Conservation (phyloP, 2,797 vertebrate genomes). For the Ispidina picta region DNA sequence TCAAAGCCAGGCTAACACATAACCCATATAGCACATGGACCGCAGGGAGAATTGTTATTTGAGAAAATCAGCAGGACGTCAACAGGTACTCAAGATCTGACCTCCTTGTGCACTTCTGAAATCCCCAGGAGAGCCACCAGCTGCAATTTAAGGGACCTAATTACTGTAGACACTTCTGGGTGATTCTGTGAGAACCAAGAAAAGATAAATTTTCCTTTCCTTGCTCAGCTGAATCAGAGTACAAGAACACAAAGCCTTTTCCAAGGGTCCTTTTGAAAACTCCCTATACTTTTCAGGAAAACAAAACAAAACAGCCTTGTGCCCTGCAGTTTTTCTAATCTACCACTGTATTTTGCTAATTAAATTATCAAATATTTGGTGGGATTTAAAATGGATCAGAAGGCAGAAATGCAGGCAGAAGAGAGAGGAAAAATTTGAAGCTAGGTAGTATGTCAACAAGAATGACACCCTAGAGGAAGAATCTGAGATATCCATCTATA, state of each 20-base stretch:
- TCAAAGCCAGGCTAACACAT: not conserved
- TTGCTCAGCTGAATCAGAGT: not conserved
- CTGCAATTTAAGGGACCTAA: constrained; percentile 5
- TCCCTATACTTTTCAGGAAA: not conserved
- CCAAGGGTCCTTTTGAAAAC: not conserved
- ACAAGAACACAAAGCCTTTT: not conserved
- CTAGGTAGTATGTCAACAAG: not conserved
- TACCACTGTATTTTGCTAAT: not conserved
- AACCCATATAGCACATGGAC: not conserved
- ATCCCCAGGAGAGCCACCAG: not conserved
- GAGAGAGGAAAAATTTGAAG: not conserved
- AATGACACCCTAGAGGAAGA: constrained; percentile 49
- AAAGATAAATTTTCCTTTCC: not conserved
- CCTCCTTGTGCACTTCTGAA: not conserved
- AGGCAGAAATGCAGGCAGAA: not conserved
- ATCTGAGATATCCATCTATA: constrained; percentile 59
- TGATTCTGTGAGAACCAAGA: constrained; percentile 9
- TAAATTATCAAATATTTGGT: not conserved
- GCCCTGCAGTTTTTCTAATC: not conserved
- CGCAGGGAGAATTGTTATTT: not conserved
- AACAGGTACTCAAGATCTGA: constrained; percentile 4
- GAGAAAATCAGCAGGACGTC: not conserved
- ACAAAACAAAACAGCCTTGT: not conserved
- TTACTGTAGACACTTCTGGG: not conserved
- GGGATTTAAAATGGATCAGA: not conserved